Base-by-base conservation (phyloP, 2,113 vertebrate genomes). In the Arenaria interpres region DNA sequence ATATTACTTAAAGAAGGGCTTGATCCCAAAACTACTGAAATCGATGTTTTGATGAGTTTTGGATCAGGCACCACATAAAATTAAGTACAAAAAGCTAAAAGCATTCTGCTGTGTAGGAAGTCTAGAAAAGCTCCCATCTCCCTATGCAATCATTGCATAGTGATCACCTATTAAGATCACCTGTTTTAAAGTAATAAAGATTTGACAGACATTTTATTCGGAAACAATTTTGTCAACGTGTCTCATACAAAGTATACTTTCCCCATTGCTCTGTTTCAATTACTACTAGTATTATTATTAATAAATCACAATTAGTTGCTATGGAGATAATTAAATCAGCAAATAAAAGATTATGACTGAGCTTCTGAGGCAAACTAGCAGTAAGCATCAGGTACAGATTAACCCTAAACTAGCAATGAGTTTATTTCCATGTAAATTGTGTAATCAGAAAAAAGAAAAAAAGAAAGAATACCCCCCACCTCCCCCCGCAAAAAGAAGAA, bases 331-430 rank as follows among this genome's bases (percentile, higher is more conserved):
- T 75, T 84, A 92, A 75, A 22, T 63, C n/a, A 54, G 53, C 57
- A 95, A 94, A 89, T 72, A 88, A 84, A 92, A 97, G 18, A 88
- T 54, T 88, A 76, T 48, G 24, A 87, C 37, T n/a, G 30, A 82
- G 30, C 13, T 93, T 86, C 56, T 6, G 2, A 91, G 63, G 62
- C 28, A 93, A 87, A 93, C 37, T 78, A 92, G 72, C 11, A 75
- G 16, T 45, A 90, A 83, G 30, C 22, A 72, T 62, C 11, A 57
- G 39, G 53, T 91, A 88, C 28, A 85, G 25, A 85, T 69, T 66
- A 89, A 75, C 11, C 9, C 16, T 90, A 79, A 95, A 76, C 20
- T 41, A 72, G 30, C 30, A 94, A 24, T 32, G 24, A 56, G 22
- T 77, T 93, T 77, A 51, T 64, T 81, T 84, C 39, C 56, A 45